Evolutionary conservation across 2,888 invertebrate genomes (phyloP).

Genomic region (Unio pictorum): DNA sequence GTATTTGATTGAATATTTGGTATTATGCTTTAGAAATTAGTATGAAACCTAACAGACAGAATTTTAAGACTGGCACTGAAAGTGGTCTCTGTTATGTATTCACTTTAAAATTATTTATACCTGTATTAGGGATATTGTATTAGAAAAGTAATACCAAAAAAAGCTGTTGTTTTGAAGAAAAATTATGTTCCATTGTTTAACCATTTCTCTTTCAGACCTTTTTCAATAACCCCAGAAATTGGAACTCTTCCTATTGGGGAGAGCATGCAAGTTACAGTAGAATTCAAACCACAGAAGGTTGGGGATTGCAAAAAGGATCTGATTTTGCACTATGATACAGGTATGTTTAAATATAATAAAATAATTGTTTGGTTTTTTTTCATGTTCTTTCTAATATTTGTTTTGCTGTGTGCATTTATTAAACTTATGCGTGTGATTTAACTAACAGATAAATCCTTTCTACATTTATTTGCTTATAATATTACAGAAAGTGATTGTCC

Average conservation of each 20-base stretch:
- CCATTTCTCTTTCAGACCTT: constrained; percentile 63
- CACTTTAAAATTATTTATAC: too few species aligned
- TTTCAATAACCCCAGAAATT: constrained; percentile 65
- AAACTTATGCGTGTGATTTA: not conserved
- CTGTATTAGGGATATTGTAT: too few species aligned
- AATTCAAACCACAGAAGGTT: constrained; percentile 65
- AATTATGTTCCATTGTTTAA: not conserved
- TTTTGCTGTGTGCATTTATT: not conserved
- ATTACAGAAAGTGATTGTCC: too few species aligned
- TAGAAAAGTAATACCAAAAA: too few species aligned
- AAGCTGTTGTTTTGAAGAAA: too few species aligned
- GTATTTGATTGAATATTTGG: too few species aligned
- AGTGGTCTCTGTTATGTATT: too few species aligned
- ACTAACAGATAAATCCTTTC: too few species aligned
- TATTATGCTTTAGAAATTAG: too few species aligned
- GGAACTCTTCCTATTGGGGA: constrained; percentile 67
- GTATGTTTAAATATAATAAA: constrained; percentile 29
- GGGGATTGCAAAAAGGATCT: constrained; percentile 66
- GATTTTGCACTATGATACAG: constrained; percentile 68
- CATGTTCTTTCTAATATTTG: not conserved
- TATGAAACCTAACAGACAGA: too few species aligned
- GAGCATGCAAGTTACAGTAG: constrained; percentile 68
- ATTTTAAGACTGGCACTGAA: too few species aligned
- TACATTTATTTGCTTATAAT: too few species aligned
- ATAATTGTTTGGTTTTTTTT: not conserved